These are phyloP conservation scores for Penaeus chinensis DNA, from an alignment of 1,140 invertebrate species.

Conservation along the genomic window DNA sequence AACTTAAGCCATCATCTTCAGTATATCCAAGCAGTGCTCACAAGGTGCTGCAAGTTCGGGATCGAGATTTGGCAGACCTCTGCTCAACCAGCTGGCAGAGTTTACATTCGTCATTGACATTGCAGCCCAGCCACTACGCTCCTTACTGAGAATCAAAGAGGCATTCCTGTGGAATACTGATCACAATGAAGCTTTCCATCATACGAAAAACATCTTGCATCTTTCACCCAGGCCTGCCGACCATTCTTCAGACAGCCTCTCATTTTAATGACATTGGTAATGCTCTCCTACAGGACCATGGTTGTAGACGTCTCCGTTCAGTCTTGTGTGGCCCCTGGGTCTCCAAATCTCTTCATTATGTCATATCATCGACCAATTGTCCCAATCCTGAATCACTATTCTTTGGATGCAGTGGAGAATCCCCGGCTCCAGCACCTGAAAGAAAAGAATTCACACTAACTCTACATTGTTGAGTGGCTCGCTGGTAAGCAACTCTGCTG, in stretches of 20 bases:
- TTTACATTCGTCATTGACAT: background rate
- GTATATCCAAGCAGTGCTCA: background rate
- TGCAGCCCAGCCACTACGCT: background rate
- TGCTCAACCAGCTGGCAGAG: background rate
- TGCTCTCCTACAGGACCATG: no score
- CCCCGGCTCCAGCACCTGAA: background rate
- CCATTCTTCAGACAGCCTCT: background rate
- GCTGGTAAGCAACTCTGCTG: no score
- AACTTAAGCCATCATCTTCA: no score
- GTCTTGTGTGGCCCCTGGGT: no score
- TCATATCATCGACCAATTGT: background rate
- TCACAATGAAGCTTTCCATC: background rate
- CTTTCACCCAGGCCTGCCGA: background rate
- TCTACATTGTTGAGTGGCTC: no score
- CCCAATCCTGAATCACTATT: background rate
- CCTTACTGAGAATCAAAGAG: background rate
- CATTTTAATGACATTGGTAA: no score
- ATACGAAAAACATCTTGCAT: background rate
- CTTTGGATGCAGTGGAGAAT: background rate
- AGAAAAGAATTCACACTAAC: no score
- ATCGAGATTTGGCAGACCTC: background rate
- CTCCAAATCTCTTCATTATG: background rate
- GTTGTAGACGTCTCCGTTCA: no score
- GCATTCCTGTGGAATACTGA: background rate
- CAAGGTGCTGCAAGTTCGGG: constrained; percentile 1